Conservation (phyloP, 2,113 vertebrate genomes). For the Elgaria multicarinata region DNA sequence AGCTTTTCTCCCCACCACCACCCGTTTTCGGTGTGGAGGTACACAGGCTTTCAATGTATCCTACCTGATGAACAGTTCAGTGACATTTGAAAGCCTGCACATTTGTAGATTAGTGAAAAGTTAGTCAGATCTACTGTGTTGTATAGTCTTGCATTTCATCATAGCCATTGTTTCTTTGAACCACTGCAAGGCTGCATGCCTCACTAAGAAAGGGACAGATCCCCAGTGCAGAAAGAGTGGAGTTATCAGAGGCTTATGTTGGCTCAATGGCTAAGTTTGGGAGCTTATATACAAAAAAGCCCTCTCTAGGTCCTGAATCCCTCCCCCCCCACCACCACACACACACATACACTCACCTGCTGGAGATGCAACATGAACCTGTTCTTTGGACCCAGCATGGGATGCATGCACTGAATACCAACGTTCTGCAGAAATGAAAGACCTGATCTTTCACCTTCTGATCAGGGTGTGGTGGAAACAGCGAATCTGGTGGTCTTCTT, state of each 20-base stretch:
- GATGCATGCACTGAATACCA: neutral
- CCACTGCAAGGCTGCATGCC: neutral
- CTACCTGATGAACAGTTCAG: too few relatives aligned
- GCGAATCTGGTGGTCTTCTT: slow-evolving; percentile 60
- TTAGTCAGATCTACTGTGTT: neutral
- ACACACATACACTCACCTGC: neutral
- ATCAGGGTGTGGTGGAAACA: slow-evolving; percentile 15
- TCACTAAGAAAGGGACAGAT: neutral
- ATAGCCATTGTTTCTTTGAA: neutral
- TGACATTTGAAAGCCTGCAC: neutral
- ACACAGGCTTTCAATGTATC: neutral
- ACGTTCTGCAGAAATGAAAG: neutral
- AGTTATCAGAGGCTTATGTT: neutral
- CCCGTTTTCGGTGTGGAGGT: neutral
- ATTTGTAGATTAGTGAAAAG: neutral
- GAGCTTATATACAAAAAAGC: neutral
- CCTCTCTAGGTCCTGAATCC: neutral
- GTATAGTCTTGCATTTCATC: neutral
- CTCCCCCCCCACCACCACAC: too few relatives aligned
- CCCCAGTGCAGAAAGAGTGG: neutral
- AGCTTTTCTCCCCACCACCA: neutral
- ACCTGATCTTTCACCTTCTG: slow-evolving; percentile 50
- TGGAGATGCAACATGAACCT: neutral
- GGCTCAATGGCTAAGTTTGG: neutral
- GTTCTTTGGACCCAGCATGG: neutral